Evolutionary conservation across 2,797 vertebrate genomes (phyloP).

Genomic region (Columba guinea): DNA sequence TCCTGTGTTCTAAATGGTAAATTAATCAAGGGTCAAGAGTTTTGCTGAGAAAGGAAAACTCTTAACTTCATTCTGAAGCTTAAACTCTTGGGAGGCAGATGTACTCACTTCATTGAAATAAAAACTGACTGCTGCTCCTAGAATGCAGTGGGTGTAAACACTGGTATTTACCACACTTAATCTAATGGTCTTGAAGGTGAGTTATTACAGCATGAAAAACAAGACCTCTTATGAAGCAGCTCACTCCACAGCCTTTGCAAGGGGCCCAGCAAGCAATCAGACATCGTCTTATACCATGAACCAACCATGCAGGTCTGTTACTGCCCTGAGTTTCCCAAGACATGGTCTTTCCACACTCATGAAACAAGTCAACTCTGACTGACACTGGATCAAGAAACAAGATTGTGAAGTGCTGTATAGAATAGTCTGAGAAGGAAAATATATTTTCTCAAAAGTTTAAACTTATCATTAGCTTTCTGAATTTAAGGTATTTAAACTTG

Average conservation of each 20-base stretch:
- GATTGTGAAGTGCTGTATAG: background rate
- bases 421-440: background rate
- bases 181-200: background rate
- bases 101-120: background rate
- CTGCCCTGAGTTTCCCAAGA: background rate
- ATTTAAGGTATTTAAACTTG: background rate
- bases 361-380: background rate
- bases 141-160: background rate
- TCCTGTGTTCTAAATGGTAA: background rate
- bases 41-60: background rate
- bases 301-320: background rate
- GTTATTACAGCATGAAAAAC: background rate
- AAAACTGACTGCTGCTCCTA: background rate
- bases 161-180: background rate
- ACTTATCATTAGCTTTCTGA: background rate
- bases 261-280: background rate
- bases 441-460: background rate
- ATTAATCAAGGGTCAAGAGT: background rate
- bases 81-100: background rate
- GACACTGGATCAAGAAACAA: background rate
- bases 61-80: background rate
- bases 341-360: background rate
- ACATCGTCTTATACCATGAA: background rate
- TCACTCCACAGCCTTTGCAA: background rate
- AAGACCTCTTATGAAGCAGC: background rate